Evolutionary conservation across 2,888 invertebrate species (phyloP).

Genomic region (Fissipunctia ypsillon): DNA sequence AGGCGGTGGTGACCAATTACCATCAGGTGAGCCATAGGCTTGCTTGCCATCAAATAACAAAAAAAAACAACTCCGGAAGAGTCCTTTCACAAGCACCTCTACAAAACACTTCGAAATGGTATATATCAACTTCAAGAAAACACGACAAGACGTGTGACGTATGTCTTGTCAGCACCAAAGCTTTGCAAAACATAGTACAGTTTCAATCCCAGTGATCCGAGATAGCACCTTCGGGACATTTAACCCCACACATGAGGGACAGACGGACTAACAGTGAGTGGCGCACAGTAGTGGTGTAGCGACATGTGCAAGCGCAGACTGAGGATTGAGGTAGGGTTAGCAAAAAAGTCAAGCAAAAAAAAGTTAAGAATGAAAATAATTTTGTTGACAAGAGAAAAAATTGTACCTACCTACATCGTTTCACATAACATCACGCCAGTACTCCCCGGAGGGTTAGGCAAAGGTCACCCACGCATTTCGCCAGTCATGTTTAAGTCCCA

Average conservation of each 20-base stretch:
- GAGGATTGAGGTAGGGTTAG: conserved; percentile 37
- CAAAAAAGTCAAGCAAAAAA: too few species aligned
- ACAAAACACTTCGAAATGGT: neutral
- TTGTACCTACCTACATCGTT: too few species aligned
- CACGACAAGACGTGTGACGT: neutral
- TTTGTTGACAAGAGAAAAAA: neutral
- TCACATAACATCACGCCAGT: too few species aligned
- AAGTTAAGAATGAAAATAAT: neutral
- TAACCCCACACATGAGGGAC: conserved; percentile 45
- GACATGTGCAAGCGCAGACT: conserved; percentile 62
- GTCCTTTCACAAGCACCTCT: too few species aligned
- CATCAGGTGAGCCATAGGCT: too few species aligned
- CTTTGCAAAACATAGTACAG: neutral
- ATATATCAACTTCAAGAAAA: neutral
- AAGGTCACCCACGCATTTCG: too few species aligned
- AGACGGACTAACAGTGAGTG: conserved; percentile 59
- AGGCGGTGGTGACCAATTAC: too few species aligned
- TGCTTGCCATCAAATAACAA: too few species aligned
- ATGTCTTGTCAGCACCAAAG: conserved; percentile 3
- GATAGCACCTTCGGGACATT: conserved; percentile 46
- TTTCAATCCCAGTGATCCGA: conserved; percentile 15
- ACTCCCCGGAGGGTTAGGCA: too few species aligned
- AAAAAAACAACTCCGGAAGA: too few species aligned
- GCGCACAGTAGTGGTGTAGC: conserved; percentile 58
- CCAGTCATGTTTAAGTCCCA: too few species aligned